These are phyloP conservation scores for Trichacis sp. DNA, from an alignment of 2,888 invertebrate species.

Conservation along the genomic window DNA sequence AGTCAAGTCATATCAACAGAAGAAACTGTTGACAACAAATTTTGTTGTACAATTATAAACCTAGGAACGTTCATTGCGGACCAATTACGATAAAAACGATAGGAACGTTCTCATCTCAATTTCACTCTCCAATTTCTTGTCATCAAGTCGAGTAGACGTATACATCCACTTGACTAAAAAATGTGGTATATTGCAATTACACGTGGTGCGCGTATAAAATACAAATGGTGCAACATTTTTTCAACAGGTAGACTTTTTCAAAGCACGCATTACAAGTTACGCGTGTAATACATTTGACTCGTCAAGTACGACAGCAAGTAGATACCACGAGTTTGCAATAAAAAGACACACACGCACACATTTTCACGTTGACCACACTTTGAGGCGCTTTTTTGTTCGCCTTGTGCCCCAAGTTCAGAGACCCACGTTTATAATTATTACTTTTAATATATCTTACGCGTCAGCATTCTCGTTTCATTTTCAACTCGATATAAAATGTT, in stretches of 20 bases:
- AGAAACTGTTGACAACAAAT: neutral
- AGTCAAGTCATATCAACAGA: constrained; percentile 8
- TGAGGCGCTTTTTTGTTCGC: no score
- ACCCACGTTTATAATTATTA: neutral
- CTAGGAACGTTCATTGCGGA: constrained; percentile 29
- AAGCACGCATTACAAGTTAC: no score
- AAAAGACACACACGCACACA: no score
- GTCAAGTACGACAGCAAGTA: no score
- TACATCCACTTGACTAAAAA: neutral
- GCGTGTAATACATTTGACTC: no score
- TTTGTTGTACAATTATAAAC: neutral
- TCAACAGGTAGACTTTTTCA: no score
- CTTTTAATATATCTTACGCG: constrained; percentile 34
- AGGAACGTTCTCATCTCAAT: constrained; percentile 22
- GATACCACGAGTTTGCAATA: no score
- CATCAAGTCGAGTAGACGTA: neutral
- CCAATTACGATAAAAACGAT: constrained; percentile 18
- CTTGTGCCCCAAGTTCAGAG: neutral
- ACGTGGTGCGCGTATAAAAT: no score
- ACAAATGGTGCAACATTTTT: no score
- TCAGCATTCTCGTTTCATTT: constrained; percentile 25
- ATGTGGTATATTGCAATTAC: neutral
- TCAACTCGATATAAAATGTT: neutral
- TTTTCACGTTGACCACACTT: no score
- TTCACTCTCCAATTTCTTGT: constrained; percentile 1